phyloP scores from a whole-genome alignment of 2,797 vertebrate species.

The Crocodylus rhombifer region DNA sequence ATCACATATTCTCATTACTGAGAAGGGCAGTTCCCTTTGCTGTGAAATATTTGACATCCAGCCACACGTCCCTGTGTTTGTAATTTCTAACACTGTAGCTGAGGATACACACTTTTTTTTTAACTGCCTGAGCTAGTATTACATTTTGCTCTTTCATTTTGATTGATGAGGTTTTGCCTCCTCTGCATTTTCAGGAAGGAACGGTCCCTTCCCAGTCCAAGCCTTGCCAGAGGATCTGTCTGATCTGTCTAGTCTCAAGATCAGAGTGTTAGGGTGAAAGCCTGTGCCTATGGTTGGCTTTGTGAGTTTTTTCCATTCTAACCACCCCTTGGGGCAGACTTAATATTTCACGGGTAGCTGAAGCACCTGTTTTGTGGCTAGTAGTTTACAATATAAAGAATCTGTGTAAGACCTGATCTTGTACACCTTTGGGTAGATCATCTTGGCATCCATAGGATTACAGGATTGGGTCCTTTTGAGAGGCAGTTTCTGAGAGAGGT shows the following conservation, averaged over 20 bases:
- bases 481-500: constrained; percentile 24
- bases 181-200: background rate
- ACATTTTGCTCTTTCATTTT: background rate
- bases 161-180: background rate
- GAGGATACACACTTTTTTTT: constrained; percentile 2
- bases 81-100: constrained; percentile 28
- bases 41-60: constrained; percentile 21
- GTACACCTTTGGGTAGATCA: constrained; percentile 2
- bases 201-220: background rate
- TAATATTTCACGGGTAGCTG: background rate
- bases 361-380: constrained; percentile 32
- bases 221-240: constrained; percentile 35
- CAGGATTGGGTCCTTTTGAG: background rate
- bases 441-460: background rate
- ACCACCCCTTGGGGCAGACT: background rate
- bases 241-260: constrained; percentile 40
- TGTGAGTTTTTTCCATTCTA: constrained; percentile 6
- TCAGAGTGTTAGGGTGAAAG: constrained; percentile 9
- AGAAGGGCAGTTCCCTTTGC: constrained; percentile 22
- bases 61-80: background rate
- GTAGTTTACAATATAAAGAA: background rate
- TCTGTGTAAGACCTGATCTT: constrained; percentile 10
- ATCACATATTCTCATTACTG: constrained; percentile 4
- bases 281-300: constrained; percentile 4
- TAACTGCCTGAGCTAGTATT: constrained; percentile 22